Conservation (phyloP, 2,888 invertebrate species). For the Meta bourneti region DNA sequence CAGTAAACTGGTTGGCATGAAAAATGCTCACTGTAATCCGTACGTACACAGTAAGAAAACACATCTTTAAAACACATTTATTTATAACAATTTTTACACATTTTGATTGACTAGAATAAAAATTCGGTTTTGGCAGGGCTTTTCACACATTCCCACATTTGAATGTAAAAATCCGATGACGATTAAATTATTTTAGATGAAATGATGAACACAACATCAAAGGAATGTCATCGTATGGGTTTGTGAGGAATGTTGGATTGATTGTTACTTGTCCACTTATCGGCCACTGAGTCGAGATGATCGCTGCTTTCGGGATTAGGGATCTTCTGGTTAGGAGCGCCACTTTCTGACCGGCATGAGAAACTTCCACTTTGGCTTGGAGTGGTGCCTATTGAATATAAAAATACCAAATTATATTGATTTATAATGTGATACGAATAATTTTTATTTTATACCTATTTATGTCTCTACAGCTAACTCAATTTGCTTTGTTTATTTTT, state of each 20-base stretch:
- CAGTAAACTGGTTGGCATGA: no score
- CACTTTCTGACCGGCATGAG: conserved; percentile 52
- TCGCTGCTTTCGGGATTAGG: conserved; percentile 16
- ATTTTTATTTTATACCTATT: not conserved
- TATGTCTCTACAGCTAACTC: not conserved
- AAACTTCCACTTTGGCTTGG: conserved; percentile 51
- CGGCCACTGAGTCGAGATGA: conserved; percentile 19
- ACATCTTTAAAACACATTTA: conserved; percentile 55
- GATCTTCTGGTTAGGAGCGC: conserved; percentile 20
- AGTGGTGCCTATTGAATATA: conserved; percentile 2
- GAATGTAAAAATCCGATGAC: conserved; percentile 35
- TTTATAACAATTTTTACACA: conserved; percentile 68
- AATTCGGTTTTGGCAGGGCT: conserved; percentile 75
- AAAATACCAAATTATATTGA: not conserved
- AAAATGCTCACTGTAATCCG: no score
- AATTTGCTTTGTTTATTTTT: not conserved
- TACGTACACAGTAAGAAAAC: not conserved
- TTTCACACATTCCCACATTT: conserved; percentile 53
- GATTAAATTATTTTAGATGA: conserved; percentile 57
- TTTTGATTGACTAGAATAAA: conserved; percentile 74
- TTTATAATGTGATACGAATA: not conserved
- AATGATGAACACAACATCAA: conserved; percentile 36
- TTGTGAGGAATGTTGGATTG: conserved; percentile 62
- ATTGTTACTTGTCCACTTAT: conserved; percentile 63
- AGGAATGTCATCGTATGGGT: conserved; percentile 60